Conservation (phyloP, 1,140 invertebrate genomes). For the Aphidius ervi region DNA sequence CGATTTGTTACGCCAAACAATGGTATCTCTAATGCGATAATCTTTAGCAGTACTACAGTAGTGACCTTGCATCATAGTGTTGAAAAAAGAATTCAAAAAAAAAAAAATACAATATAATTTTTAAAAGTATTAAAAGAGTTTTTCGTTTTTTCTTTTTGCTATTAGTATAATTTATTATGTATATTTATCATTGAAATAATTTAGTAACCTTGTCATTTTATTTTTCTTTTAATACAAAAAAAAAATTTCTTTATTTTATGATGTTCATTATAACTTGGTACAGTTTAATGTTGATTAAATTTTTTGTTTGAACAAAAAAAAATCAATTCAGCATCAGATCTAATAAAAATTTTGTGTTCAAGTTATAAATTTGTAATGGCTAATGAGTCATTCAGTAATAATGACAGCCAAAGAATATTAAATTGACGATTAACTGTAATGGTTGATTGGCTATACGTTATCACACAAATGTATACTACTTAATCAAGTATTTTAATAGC, state of each 20-base stretch:
- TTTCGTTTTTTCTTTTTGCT: no score
- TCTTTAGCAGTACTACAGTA: neutral
- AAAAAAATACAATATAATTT: no score
- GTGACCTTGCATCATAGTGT: neutral
- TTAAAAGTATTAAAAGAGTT: no score
- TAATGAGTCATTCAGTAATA: conserved; percentile 13
- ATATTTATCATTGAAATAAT: conserved; percentile 3
- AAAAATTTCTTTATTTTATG: no score
- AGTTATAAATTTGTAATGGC: conserved; percentile 16
- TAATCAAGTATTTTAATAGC: conserved; percentile 18
- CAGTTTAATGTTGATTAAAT: no score
- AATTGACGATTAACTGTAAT: conserved; percentile 4
- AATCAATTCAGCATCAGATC: conserved; percentile 6
- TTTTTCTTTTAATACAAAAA: no score
- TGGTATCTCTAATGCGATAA: conserved; percentile 26
- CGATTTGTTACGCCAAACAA: conserved; percentile 35
- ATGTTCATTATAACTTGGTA: no score
- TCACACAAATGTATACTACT: conserved; percentile 1
- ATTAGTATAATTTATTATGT: neutral
- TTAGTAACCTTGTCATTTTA: neutral
- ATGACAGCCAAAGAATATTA: conserved; percentile 13
- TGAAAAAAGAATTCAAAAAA: no score
- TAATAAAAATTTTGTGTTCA: neutral
- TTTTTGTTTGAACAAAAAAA: neutral
- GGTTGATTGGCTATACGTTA: neutral